These are phyloP conservation scores for Metellina segmentata DNA, from an alignment of 2,888 invertebrate genomes.

Conservation along the genomic window DNA sequence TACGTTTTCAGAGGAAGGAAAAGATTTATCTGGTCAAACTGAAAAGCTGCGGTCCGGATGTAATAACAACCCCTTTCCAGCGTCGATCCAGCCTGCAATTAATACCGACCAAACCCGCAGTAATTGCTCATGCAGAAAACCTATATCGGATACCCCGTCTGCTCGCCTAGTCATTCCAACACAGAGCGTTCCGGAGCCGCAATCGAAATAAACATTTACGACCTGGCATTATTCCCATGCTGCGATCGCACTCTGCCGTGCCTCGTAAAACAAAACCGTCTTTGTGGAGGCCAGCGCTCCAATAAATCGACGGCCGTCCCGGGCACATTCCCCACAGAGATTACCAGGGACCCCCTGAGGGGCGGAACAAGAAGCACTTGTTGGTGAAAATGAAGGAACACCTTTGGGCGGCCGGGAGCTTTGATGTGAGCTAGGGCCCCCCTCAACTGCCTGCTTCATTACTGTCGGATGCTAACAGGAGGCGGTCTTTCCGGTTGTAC, in stretches of 20 bases:
- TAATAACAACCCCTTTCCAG: too few species aligned
- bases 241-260: slow-evolving; percentile 4
- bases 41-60: too few species aligned
- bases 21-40: too few species aligned
- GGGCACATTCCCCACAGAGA: slow-evolving; percentile 34
- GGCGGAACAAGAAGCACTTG: slow-evolving; percentile 68
- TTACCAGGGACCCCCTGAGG: slow-evolving; percentile 25
- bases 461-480: slow-evolving; percentile 65
- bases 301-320: slow-evolving; percentile 18
- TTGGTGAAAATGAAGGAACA: slow-evolving; percentile 74
- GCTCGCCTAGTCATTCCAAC: too few species aligned
- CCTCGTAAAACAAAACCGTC: slow-evolving; percentile 58
- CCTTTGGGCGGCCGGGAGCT: slow-evolving; percentile 60
- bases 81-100: too few species aligned
- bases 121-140: too few species aligned
- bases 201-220: slow-evolving; percentile 14
- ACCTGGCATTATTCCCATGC: slow-evolving; percentile 39
- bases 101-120: too few species aligned
- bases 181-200: too few species aligned
- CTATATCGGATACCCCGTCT: too few species aligned
- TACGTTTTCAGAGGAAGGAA: too few species aligned
- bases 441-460: slow-evolving; percentile 58
- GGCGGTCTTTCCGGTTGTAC: slow-evolving; percentile 71
- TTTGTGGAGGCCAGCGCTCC: slow-evolving; percentile 22
- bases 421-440: slow-evolving; percentile 49